These are phyloP conservation scores for Diabrotica virgifera DNA, from an alignment of 1,140 invertebrate species.

Conservation along the genomic window DNA sequence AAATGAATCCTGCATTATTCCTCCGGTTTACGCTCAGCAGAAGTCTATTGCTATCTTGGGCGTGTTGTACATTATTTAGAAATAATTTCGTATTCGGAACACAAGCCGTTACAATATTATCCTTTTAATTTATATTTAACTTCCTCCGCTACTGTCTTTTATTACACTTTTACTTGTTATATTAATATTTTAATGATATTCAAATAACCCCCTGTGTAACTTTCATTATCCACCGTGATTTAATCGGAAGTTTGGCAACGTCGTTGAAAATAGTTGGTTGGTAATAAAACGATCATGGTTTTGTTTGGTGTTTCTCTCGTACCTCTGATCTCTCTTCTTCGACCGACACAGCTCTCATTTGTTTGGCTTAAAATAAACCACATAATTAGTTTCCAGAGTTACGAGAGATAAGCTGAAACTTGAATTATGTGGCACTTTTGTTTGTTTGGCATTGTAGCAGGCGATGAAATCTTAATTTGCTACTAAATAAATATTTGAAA, in stretches of 20 bases:
- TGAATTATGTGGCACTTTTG: constrained; percentile 1
- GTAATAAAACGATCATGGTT: constrained; percentile 13
- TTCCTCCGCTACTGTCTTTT: too few relatives aligned
- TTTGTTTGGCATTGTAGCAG: not conserved
- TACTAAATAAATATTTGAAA: constrained; percentile 1
- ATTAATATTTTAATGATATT: too few relatives aligned
- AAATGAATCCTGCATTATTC: too few relatives aligned
- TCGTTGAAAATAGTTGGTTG: not conserved
- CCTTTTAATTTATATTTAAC: too few relatives aligned
- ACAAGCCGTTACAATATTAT: too few relatives aligned
- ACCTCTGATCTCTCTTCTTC: not conserved
- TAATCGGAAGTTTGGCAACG: not conserved
- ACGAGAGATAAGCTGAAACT: not conserved
- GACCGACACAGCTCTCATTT: constrained; percentile 6
- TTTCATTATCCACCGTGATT: too few relatives aligned
- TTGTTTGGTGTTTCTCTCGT: not conserved
- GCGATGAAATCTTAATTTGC: not conserved
- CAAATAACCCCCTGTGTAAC: too few relatives aligned
- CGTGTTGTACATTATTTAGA: too few relatives aligned
- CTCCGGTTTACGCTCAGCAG: too few relatives aligned
- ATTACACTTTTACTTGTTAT: too few relatives aligned
- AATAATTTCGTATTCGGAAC: too few relatives aligned
- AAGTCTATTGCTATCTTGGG: too few relatives aligned
- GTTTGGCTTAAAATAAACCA: constrained; percentile 4
- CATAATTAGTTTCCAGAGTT: constrained; percentile 8